These are phyloP conservation scores for Aphrophora alni DNA, from an alignment of 2,888 invertebrate genomes.

Conservation along the genomic window DNA sequence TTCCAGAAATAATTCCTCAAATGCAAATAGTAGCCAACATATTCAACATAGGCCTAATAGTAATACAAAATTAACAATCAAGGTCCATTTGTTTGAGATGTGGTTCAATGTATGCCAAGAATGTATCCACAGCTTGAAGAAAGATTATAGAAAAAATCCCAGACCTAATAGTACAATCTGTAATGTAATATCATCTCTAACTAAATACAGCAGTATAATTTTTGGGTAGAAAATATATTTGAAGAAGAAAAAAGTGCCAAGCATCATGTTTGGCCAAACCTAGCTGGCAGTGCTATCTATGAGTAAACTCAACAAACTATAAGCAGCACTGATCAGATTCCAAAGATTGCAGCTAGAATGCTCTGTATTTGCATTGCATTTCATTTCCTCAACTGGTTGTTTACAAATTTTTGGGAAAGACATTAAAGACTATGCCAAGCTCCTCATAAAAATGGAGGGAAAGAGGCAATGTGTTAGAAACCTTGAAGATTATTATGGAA, in stretches of 20 bases:
- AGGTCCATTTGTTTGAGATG: too few species aligned
- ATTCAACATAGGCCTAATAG: too few species aligned
- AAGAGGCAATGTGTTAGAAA: background rate
- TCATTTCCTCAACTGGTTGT: background rate
- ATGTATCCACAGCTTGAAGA: too few species aligned
- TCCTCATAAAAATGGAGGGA: background rate
- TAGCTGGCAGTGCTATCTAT: background rate
- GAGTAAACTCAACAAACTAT: background rate
- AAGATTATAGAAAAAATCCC: too few species aligned
- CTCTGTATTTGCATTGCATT: slow-evolving; percentile 10
- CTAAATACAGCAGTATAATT: too few species aligned
- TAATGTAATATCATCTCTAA: too few species aligned
- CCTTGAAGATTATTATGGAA: background rate
- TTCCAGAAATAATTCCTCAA: too few species aligned
- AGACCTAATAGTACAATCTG: too few species aligned
- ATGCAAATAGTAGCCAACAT: too few species aligned
- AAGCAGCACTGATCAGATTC: slow-evolving; percentile 9
- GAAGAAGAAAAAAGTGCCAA: background rate
- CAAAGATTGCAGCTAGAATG: background rate
- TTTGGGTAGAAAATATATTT: too few species aligned
- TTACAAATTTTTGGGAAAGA: background rate
- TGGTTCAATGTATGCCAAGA: too few species aligned
- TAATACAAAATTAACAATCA: too few species aligned
- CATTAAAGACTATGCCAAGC: background rate
- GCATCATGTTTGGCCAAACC: slow-evolving; percentile 6